Evolutionary conservation across 2,797 vertebrate genomes (phyloP).

Genomic region (Enteromius radiatus): DNA sequence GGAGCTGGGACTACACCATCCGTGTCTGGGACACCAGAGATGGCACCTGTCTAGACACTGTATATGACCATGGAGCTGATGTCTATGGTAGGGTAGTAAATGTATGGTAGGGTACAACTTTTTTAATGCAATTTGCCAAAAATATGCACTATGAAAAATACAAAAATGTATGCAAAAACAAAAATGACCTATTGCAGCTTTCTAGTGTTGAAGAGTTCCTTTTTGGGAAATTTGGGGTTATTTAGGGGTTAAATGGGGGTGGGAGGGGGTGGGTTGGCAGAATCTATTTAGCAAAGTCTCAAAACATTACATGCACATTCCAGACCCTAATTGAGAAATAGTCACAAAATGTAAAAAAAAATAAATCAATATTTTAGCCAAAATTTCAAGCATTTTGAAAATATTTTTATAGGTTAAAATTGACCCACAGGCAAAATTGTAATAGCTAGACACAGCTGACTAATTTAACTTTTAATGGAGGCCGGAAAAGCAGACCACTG

Average conservation of each 20-base stretch:
- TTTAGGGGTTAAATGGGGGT: too few relatives aligned
- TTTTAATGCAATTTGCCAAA: not conserved
- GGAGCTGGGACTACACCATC: conserved; percentile 97
- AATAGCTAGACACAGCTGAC: not conserved
- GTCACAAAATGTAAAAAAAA: not conserved
- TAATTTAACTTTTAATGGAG: not conserved
- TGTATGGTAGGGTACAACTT: not conserved
- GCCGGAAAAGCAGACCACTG: not conserved
- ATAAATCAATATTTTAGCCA: not conserved
- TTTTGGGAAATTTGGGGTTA: too few relatives aligned
- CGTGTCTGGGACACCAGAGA: conserved; percentile 96
- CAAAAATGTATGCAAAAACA: too few relatives aligned
- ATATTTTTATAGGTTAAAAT: not conserved
- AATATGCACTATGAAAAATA: not conserved
- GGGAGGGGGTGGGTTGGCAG: too few relatives aligned
- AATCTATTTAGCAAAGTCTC: not conserved
- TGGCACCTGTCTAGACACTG: conserved; percentile 91
- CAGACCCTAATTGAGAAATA: not conserved
- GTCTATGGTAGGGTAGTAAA: conserved; percentile 86
- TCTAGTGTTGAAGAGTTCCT: not conserved
- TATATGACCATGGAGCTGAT: conserved; percentile 94
- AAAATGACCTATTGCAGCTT: too few relatives aligned
- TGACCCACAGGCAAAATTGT: not conserved
- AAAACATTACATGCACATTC: not conserved
- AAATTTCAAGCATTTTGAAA: too few relatives aligned